Conservation (phyloP, 2,888 invertebrate genomes). For the Ferdinandea cuprea region DNA sequence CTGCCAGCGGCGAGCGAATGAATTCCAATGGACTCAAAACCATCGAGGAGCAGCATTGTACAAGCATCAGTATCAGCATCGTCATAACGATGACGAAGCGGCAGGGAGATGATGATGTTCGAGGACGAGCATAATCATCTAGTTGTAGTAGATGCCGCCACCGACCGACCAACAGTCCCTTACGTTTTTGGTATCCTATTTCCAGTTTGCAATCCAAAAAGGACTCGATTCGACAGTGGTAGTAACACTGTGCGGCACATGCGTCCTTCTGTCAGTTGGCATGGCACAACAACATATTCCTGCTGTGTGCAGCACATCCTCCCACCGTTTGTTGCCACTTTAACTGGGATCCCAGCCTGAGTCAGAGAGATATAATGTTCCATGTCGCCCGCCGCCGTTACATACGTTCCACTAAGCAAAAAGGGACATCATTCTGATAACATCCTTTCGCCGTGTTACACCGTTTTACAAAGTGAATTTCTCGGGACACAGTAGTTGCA, state of each 20-base stretch:
- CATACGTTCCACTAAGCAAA: constrained; percentile 51
- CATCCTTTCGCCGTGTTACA: constrained; percentile 72
- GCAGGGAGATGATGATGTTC: constrained; percentile 34
- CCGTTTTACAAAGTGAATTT: constrained; percentile 65
- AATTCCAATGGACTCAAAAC: constrained; percentile 56
- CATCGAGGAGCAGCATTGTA: background rate
- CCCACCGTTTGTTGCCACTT: constrained; percentile 31
- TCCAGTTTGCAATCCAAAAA: constrained; percentile 31
- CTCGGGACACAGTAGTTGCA: constrained; percentile 45
- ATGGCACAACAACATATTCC: constrained; percentile 50
- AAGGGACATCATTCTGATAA: constrained; percentile 72
- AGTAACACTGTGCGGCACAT: constrained; percentile 64
- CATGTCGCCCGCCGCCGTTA: constrained; percentile 52
- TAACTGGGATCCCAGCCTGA: constrained; percentile 44
- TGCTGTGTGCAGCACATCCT: constrained; percentile 28
- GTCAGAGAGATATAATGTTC: constrained; percentile 61
- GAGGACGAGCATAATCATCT: constrained; percentile 22
- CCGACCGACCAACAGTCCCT: constrained; percentile 37
- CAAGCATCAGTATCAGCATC: constrained; percentile 17
- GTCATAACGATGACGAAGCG: constrained; percentile 56
- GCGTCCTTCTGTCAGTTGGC: constrained; percentile 59
- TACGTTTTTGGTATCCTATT: constrained; percentile 54
- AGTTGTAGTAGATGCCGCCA: constrained; percentile 7
- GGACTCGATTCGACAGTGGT: constrained; percentile 42
- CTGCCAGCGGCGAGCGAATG: constrained; percentile 44